A percentile compares a stretch with the other conserved stretches of the same genome.
Evolutionary conservation across 2,797 vertebrate genomes (phyloP).

Genomic region (Saxicola maurus): DNA sequence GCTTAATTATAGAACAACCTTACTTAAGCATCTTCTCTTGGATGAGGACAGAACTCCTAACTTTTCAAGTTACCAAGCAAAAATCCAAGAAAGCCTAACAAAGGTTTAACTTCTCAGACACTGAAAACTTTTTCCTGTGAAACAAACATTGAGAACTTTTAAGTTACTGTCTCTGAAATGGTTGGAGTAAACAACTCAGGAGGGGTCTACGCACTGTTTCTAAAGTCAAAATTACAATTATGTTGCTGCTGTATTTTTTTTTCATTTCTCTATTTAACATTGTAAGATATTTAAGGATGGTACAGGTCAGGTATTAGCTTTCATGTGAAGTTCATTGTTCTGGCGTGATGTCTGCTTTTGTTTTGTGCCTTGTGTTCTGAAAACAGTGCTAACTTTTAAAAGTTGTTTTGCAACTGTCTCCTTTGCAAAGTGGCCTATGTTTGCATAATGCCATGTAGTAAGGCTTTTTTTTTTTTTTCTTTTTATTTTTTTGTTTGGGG

Average conservation of each 20-base stretch:
- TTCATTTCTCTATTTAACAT: slow-evolving; percentile 81
- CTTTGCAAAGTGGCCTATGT: slow-evolving; percentile 74
- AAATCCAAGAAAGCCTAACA: slow-evolving; percentile 75
- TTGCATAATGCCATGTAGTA: slow-evolving; percentile 59
- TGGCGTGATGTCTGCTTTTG: slow-evolving; percentile 79
- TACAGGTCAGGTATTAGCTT: slow-evolving; percentile 78
- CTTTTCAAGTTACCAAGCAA: slow-evolving; percentile 77
- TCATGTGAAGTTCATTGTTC: slow-evolving; percentile 76
- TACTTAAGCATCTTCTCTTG: slow-evolving; percentile 69
- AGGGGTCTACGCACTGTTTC: slow-evolving; percentile 93
- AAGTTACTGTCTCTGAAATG: slow-evolving; percentile 75
- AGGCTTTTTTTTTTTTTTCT: not conserved
- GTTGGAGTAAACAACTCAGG: slow-evolving; percentile 81
- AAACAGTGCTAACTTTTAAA: slow-evolving; percentile 75
- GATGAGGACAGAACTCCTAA: slow-evolving; percentile 73
- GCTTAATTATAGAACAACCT: slow-evolving; percentile 69
- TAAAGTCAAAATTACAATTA: slow-evolving; percentile 89
- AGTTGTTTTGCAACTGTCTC: slow-evolving; percentile 69
- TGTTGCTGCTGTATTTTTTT: slow-evolving; percentile 88
- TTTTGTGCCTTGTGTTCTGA: slow-evolving; percentile 88
- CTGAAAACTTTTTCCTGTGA: slow-evolving; percentile 79
- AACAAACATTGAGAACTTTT: slow-evolving; percentile 72
- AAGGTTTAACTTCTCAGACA: slow-evolving; percentile 72
- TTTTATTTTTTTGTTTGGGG: not conserved
- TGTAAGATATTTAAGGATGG: slow-evolving; percentile 80